phyloP scores from a whole-genome alignment of 2,113 vertebrate species.

The Neofelis nebulosa region DNA sequence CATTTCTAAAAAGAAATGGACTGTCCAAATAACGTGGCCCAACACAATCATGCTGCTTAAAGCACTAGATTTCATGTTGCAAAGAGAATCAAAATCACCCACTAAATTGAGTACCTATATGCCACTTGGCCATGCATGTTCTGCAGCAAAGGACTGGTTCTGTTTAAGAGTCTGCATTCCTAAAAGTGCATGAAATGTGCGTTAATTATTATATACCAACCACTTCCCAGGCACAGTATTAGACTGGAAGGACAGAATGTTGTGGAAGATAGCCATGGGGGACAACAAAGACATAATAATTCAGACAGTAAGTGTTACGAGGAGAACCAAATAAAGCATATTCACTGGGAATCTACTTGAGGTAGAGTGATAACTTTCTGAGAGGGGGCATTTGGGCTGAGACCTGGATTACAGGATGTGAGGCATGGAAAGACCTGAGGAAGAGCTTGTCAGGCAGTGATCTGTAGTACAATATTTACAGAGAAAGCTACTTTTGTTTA shows the following conservation, averaged over 20 bases:
- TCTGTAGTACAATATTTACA: background rate
- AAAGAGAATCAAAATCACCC: background rate
- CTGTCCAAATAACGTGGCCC: background rate
- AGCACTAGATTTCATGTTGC: background rate
- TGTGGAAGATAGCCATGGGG: background rate
- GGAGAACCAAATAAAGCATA: background rate
- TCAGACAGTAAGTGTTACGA: background rate
- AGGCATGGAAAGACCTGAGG: background rate
- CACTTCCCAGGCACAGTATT: too few species aligned
- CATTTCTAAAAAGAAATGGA: conserved; percentile 20
- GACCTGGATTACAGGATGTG: background rate
- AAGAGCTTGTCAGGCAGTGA: background rate
- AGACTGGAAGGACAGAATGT: background rate
- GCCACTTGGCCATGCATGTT: background rate
- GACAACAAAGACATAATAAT: background rate
- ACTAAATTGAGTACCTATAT: background rate
- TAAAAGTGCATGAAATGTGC: background rate
- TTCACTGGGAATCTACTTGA: background rate
- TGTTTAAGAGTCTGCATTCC: background rate
- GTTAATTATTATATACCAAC: background rate
- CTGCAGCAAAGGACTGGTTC: background rate
- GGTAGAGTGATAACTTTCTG: background rate
- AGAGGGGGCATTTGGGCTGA: background rate
- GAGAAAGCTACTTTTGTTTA: background rate
- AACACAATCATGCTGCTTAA: background rate